Evolutionary conservation across 64 coral and sea anemone genomes (phyloP), one percentile per base, ranked within the genome.

Genomic region (Stichodactyla mertensii): DNA sequence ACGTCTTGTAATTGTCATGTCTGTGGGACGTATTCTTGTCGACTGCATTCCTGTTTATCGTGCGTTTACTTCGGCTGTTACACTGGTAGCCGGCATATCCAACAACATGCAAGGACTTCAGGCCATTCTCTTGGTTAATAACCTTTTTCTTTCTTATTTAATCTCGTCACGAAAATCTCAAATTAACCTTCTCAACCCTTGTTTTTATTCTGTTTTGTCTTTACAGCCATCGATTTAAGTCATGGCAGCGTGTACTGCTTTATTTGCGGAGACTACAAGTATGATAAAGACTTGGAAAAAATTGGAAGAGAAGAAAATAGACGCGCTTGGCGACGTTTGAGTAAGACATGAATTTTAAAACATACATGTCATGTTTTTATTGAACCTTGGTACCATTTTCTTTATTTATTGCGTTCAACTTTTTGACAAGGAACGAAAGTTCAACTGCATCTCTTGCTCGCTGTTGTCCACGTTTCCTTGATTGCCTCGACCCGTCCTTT

Each of bases 41-140:
- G 97, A 10, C 88, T 99, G 22, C 97, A 99, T 69, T 95, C 97
- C 20, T 99, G 93, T 90, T 86, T 99, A 86, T 93, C 77, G 19
- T 99, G 97, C 88, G 93, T 99, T 80, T 99, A 99, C 87, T 99
- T 99, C 52, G 97, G 97, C 61, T 99, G 97, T 64, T 99, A 99
- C 31, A 92, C 90, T 56, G 97, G 97, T 60, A 89, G 91, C 88
- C 88, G 90, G 89, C 97, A 99, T 64, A 99, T 99, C 19, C 97
- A 99, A 67, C 87, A 89, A 82, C 97, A 99, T 84, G 93, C 97
- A 52, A 87, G 91, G 54, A 88, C 80, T 54, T 92, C 90, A 5
- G 93, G 93, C 57, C 97, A 99, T 84, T 90, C 87, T 78, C 64
- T 99, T 70, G 97, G 97, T 99, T 66, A 88, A 89, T 58, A 79